A percentile compares a stretch with the other conserved stretches of the same genome.
Evolutionary conservation across 2,113 vertebrate species (phyloP).

Genomic region (Stictonetta naevosa): DNA sequence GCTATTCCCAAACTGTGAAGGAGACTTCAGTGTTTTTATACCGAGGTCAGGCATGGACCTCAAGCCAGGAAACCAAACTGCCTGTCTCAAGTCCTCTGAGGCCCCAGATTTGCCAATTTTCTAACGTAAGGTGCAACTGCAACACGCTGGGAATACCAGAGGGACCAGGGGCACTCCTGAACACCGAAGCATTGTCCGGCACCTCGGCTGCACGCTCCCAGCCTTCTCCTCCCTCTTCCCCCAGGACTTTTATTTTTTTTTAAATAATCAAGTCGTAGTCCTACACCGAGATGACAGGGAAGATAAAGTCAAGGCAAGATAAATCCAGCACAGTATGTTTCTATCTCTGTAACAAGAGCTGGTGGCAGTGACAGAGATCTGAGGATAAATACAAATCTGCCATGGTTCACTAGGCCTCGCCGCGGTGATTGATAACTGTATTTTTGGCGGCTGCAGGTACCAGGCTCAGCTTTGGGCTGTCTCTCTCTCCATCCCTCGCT

Average conservation of each 20-base stretch:
- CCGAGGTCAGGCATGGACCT: fast-evolving
- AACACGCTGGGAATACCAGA: not conserved
- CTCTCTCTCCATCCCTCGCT: not conserved
- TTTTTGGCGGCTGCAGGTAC: conserved; percentile 18
- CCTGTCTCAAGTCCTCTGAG: not conserved
- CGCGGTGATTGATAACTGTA: not conserved
- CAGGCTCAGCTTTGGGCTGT: conserved; percentile 20
- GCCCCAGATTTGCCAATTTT: not conserved
- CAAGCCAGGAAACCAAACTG: not conserved
- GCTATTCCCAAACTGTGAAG: not conserved
- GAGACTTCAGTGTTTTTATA: fast-evolving
- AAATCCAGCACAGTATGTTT: conserved; percentile 5
- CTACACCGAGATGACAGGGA: not conserved
- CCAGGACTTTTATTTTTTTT: not conserved
- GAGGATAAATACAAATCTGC: conserved; percentile 46
- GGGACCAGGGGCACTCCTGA: not conserved
- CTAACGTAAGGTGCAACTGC: not conserved
- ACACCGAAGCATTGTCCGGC: not conserved
- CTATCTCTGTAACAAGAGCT: conserved; percentile 46
- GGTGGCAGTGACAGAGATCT: conserved; percentile 20
- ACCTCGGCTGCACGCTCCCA: not conserved
- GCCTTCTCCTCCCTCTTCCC: not conserved
- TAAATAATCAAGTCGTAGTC: not conserved
- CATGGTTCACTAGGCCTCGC: conserved; percentile 9
- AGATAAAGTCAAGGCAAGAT: conserved; percentile 26